Evolutionary conservation across 1,140 invertebrate species (phyloP).

Genomic region (Caligus rogercresseyi): DNA sequence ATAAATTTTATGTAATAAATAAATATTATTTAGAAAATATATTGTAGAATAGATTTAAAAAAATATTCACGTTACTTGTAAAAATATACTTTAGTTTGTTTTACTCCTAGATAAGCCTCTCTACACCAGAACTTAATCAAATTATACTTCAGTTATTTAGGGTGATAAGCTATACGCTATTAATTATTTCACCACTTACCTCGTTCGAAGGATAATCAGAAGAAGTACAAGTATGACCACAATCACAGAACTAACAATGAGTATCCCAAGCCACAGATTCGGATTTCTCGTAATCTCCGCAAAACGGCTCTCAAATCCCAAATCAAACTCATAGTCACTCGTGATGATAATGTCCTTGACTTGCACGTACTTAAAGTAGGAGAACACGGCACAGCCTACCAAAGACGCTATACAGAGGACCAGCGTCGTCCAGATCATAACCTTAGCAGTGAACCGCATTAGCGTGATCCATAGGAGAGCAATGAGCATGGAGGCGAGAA

Average conservation of each 20-base stretch:
- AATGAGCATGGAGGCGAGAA: slow-evolving; percentile 45
- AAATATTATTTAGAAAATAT: no score
- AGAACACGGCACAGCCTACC: neutral
- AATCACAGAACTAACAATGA: neutral
- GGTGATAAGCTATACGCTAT: no score
- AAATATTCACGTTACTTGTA: no score
- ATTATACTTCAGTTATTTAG: no score
- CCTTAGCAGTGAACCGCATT: slow-evolving; percentile 62
- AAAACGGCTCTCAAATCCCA: neutral
- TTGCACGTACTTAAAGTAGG: neutral
- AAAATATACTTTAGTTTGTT: no score
- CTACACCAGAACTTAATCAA: no score
- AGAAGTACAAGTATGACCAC: neutral
- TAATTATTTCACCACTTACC: no score
- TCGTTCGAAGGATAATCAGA: neutral
- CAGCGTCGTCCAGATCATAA: slow-evolving; percentile 72
- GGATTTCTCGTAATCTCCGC: neutral
- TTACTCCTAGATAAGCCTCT: no score
- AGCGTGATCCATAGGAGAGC: slow-evolving; percentile 72
- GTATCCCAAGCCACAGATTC: neutral
- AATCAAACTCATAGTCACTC: neutral
- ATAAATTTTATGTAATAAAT: no score
- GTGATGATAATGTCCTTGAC: neutral
- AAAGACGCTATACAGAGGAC: slow-evolving; percentile 34
- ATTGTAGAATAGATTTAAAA: no score